Base-by-base conservation (phyloP, 2,113 vertebrate genomes). In the Fukomys damarensis region DNA sequence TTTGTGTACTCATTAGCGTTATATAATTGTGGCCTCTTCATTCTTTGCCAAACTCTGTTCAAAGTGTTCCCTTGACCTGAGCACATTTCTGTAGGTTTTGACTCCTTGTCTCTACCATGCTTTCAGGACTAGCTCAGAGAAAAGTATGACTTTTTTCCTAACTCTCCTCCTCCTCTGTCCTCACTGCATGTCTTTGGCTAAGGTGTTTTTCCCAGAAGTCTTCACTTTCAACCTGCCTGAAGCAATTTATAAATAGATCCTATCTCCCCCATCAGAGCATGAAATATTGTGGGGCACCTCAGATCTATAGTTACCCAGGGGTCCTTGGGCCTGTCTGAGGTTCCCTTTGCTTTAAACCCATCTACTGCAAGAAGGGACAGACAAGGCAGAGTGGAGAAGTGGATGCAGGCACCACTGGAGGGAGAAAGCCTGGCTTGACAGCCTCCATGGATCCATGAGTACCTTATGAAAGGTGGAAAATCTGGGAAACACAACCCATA, bases 401-500 rank as follows among this genome's bases (percentile, higher is more conserved):
- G 38, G 24, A 2, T 43, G 13, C 9, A 12, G 82, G 54, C n/a
- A 19, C 89, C 10, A 2, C 79, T 43, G 56, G 13, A 16, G 13
- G 58, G n/a, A 56, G 30, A 61, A 65, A 41, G 82, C 7, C 19
- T 26, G 26, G 28, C 7, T 66, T 0, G 0, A 9, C 0, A 20
- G 22, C 38, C 28, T 10, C 1, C 7, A 1, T 12, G 5, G 0
- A 0, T 32, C 9, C 22, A 16, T 24, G 82, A 52, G 10, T 7
- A 2, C 30, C n/a, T 0, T 1, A 0, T 30, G 56, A 49, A 11
- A 26, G 6, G 49, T 54, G 80, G n/a, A 2, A 22, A 35, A 43
- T 14, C 2, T 20, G 6, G 56, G 35, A 61, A 20, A 59, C 6
- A 6, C 80, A 38, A 11, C 68, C 61, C 68, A 38, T 12, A 16